Conservation (phyloP, 2,888 invertebrate genomes). For the Masnerella sp. region DNA sequence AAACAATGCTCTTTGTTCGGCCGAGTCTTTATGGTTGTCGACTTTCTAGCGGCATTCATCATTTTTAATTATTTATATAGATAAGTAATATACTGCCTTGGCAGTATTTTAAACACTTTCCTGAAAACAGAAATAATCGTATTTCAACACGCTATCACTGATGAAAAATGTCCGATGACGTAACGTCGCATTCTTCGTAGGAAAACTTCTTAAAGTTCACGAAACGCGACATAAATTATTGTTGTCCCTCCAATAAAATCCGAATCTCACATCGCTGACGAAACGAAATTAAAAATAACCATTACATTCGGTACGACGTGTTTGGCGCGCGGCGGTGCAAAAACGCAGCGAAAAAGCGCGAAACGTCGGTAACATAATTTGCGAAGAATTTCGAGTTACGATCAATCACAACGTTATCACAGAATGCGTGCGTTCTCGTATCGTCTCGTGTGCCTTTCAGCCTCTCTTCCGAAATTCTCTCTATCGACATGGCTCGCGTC, state of each 20-base stretch:
- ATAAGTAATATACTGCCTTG: slow-evolving; percentile 35
- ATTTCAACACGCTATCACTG: too few relatives aligned
- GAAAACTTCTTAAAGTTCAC: too few relatives aligned
- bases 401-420: slow-evolving; percentile 51
- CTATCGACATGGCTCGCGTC: slow-evolving; percentile 47
- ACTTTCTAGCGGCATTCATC: slow-evolving; percentile 42
- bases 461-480: slow-evolving; percentile 58
- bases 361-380: slow-evolving; percentile 25
- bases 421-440: slow-evolving; percentile 41
- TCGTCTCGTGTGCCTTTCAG: slow-evolving; percentile 51
- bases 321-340: too few relatives aligned
- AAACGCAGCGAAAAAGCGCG: background rate
- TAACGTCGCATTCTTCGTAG: too few relatives aligned
- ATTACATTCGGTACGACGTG: too few relatives aligned
- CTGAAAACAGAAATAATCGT: slow-evolving; percentile 12
- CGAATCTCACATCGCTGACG: too few relatives aligned
- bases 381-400: slow-evolving; percentile 29
- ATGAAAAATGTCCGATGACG: too few relatives aligned
- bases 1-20: slow-evolving; percentile 48
- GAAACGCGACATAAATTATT: too few relatives aligned
- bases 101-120: slow-evolving; percentile 24
- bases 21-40: slow-evolving; percentile 28
- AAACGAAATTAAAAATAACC: too few relatives aligned
- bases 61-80: slow-evolving; percentile 60
- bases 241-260: too few relatives aligned